phyloP scores from a whole-genome alignment of 2,888 invertebrate genomes.

The Imbricaverruca yamaguchii region DNA sequence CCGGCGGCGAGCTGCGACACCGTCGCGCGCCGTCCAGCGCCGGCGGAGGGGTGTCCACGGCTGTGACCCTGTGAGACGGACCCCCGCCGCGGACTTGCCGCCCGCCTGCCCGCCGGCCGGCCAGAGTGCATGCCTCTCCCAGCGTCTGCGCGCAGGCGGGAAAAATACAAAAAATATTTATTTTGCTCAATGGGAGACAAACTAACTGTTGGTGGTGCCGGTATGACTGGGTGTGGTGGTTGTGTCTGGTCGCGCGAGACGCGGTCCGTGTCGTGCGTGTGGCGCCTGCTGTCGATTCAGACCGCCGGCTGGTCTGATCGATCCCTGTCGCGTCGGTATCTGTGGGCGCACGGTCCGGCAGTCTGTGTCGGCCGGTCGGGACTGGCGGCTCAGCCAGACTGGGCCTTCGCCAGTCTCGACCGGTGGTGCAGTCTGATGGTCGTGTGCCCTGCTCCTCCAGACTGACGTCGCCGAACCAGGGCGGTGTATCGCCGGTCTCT shows the following conservation, averaged over 20 bases:
- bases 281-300: not conserved
- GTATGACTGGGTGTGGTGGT: not conserved
- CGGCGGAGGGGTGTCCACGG: constrained; percentile 8
- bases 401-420: too few species aligned
- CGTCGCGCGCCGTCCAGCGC: not conserved
- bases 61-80: constrained; percentile 12
- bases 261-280: not conserved
- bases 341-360: too few species aligned
- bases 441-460: too few species aligned
- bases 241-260: too few species aligned
- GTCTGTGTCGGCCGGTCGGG: too few species aligned
- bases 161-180: constrained; percentile 21
- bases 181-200: constrained; percentile 21
- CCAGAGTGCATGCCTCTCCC: not conserved
- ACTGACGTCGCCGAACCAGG: too few species aligned
- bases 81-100: not conserved
- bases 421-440: too few species aligned
- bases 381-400: too few species aligned
- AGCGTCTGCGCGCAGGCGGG: not conserved
- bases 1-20: not conserved
- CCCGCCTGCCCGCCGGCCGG: not conserved
- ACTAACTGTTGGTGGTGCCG: constrained; percentile 15
- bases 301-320: not conserved
- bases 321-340: too few species aligned
- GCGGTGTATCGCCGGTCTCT: not conserved